Evolutionary conservation across 2,888 invertebrate species (phyloP).

Genomic region (Pterobdella sp.): DNA sequence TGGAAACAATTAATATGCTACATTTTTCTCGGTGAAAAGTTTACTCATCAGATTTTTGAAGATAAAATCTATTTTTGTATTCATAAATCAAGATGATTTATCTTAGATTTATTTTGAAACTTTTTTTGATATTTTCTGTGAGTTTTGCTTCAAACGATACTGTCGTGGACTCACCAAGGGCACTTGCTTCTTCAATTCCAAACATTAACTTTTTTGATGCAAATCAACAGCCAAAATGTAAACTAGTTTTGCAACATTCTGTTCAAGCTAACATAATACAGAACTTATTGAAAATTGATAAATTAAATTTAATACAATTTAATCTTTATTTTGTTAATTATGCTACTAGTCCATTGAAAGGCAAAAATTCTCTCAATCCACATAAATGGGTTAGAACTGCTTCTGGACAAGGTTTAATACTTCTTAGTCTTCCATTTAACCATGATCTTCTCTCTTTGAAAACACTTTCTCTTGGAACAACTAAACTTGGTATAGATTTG

Average conservation of each 20-base stretch:
- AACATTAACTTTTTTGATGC: too few relatives aligned
- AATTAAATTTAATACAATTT: conserved; percentile 36
- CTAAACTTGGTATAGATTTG: conserved; percentile 39
- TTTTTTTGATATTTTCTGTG: too few relatives aligned
- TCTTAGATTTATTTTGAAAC: too few relatives aligned
- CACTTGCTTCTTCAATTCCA: too few relatives aligned
- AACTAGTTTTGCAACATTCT: background rate
- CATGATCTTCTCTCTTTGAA: conserved; percentile 47
- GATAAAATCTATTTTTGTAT: too few relatives aligned
- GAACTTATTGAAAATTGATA: conserved; percentile 28
- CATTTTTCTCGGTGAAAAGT: too few relatives aligned
- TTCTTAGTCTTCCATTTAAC: conserved; percentile 47
- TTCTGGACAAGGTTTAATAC: conserved; percentile 45
- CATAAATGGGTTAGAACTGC: conserved; percentile 39
- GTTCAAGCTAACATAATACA: conserved; percentile 10
- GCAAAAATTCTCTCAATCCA: conserved; percentile 32
- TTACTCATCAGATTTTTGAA: too few relatives aligned
- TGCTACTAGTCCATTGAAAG: conserved; percentile 32
- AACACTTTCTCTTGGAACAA: conserved; percentile 45
- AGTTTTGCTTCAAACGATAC: too few relatives aligned
- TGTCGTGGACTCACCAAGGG: too few relatives aligned
- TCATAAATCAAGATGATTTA: too few relatives aligned
- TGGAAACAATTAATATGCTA: too few relatives aligned
- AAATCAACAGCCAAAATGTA: too few relatives aligned
- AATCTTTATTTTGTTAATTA: conserved; percentile 33